Base-by-base conservation (phyloP, 2,888 invertebrate species). In the Yponomeuta malinellus region DNA sequence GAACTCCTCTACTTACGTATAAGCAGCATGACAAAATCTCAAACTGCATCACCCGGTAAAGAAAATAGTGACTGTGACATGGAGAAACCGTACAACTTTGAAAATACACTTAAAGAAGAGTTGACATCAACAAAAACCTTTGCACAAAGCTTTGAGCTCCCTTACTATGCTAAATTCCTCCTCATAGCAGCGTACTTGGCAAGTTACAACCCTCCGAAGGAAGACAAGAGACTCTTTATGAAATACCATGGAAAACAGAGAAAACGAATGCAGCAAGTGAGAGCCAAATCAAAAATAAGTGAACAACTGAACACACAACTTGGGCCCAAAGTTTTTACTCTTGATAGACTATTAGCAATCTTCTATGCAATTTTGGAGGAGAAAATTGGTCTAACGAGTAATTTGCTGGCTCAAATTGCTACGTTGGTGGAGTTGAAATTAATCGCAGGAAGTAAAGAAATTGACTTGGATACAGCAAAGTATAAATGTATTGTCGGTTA, bases 101-200 rank as follows among this genome's bases (percentile, higher is more conserved):
- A 89, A 76, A 87, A 85, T 63, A 85, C 81, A 10, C 76, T 90
- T n/a, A 88, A 86, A 81, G 87, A 91, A 64, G 89, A 92, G 70
- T 74, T 92, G 1, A 87, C 85, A 33, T 90, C 92, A 33, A 89
- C 93, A 12, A 93, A 92, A 74, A 93, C 93, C 48, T 87, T 95
- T 76, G 94, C 94, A 0, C 94, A 94, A 74, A 95, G 95, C 70
- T 93, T 97, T 52, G 96, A 97, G 79, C 82, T 98, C 4, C 98
- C 98, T 0, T 97, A 95, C 81, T 98, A 97, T 86, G 96, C 97
- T 0, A 98, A 98, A 85, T 98, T 94, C 83, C 92, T 98, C 59
- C 89, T 98, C 3, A 96, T 98, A 43, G 97, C 98, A 9, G 96
- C 98, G 0, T 98, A 97, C 83, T 90, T 98, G 73, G 98, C 98